Evolutionary conservation across 1,140 invertebrate genomes (phyloP), one percentile per base, ranked within the genome.

Genomic region (Drosophila takahashii): DNA sequence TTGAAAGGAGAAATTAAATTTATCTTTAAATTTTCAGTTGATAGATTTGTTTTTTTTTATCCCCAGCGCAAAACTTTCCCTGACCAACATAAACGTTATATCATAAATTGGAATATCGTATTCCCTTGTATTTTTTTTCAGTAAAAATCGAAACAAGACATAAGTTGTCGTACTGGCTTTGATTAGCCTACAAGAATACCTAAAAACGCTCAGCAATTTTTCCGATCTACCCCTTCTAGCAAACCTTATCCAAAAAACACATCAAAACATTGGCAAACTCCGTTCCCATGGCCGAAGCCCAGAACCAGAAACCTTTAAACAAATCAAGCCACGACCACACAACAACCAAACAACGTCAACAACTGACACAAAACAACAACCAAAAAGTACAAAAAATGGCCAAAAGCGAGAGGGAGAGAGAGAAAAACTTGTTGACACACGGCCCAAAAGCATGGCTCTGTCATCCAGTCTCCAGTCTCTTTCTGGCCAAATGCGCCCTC

Each of bases 241-340:
- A 11, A 3, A 27, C 26, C 18, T 7, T 70, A 70, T 70, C 50
- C 36, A 5, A 27, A 9, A 53, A 67, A 67, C 62, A 64, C 42
- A 52, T 51, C 75, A 42, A 72, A 57, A 59, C 58, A 70, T 70
- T 16, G 41, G 47, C 37, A 41, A 70, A 27, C 41, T 26, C 56
- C 51, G 45, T 83, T 81, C 65, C 83, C 83, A 84, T 84, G 81
- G 47, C 32, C 50, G 58, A 18, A 42, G 45, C 47, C 67, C 37
- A 54, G 54, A 79, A 67, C 54, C 62, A 57, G 56, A 84, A 79
- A 84, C 77, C 79, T 87, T 87, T 83, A 86, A 89, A 66, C 84
- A 86, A 86, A 86, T 86, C 83, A 86, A 89, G 66, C 76, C 47
- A 74, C 83, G 83, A 89, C 83, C 84, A 86, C 81, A 86, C 84